These are phyloP conservation scores for Chanos chanos DNA, from an alignment of 2,797 vertebrate species.

Conservation along the genomic window DNA sequence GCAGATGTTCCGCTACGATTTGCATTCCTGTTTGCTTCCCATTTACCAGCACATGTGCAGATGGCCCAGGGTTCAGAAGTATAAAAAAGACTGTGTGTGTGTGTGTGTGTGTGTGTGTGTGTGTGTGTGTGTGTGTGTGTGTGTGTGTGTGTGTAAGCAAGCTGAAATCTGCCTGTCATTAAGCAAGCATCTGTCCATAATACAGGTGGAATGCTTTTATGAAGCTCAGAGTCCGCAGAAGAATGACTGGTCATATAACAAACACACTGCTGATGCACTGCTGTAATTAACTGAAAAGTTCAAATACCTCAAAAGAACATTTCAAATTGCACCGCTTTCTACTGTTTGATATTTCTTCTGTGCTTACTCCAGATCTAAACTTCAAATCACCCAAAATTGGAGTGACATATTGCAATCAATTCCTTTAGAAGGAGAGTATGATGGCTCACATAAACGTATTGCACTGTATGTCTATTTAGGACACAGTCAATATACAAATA, in stretches of 20 bases:
- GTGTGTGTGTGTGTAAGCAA: slow-evolving; percentile 35
- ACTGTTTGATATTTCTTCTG: too few relatives aligned
- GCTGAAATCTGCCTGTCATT: slow-evolving; percentile 24
- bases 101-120: slow-evolving; percentile 67
- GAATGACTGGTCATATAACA: slow-evolving; percentile 18
- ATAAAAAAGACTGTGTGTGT: slow-evolving; percentile 64
- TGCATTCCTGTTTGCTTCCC: slow-evolving; percentile 85
- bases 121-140: slow-evolving; percentile 58
- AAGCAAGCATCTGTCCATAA: slow-evolving; percentile 37
- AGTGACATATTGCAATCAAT: too few relatives aligned
- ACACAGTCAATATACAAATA: too few relatives aligned
- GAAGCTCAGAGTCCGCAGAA: slow-evolving; percentile 4
- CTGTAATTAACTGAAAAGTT: slow-evolving; percentile 19
- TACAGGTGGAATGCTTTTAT: slow-evolving; percentile 39
- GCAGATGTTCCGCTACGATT: slow-evolving; percentile 81
- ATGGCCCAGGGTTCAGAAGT: slow-evolving; percentile 71
- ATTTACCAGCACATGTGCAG: slow-evolving; percentile 85
- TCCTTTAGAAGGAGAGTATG: too few relatives aligned
- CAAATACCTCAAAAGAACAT: too few relatives aligned
- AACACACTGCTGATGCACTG: slow-evolving; percentile 12
- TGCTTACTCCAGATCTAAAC: too few relatives aligned
- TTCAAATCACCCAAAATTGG: too few relatives aligned
- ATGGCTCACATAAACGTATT: too few relatives aligned
- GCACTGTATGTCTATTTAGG: too few relatives aligned
- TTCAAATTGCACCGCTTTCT: too few relatives aligned